These are phyloP conservation scores for Acleris sparsana DNA, from an alignment of 2,888 invertebrate species.

Conservation along the genomic window DNA sequence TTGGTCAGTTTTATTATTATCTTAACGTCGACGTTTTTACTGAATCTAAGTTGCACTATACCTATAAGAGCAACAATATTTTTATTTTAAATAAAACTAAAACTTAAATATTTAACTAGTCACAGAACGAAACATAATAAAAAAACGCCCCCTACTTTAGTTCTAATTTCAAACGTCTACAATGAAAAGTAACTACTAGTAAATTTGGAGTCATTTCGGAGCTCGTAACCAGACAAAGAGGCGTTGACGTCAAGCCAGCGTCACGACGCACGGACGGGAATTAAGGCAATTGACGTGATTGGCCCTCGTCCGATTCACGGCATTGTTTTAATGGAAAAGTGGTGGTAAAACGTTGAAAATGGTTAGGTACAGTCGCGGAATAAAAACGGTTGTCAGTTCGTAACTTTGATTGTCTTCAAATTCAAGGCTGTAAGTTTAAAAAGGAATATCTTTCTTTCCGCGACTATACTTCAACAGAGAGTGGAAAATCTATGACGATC, in stretches of 20 bases:
- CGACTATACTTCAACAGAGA: background rate
- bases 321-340: constrained; percentile 46
- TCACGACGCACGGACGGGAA: constrained; percentile 60
- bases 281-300: constrained; percentile 79
- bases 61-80: too few species aligned
- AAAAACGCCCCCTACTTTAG: constrained; percentile 33
- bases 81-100: too few species aligned
- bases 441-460: too few species aligned
- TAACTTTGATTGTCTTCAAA: too few species aligned
- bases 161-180: constrained; percentile 40
- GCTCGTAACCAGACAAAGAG: constrained; percentile 63
- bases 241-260: constrained; percentile 74
- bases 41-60: too few species aligned
- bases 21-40: too few species aligned
- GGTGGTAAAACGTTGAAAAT: constrained; percentile 37
- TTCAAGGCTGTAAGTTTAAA: too few species aligned
- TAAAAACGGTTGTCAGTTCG: too few species aligned
- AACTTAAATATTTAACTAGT: too few species aligned
- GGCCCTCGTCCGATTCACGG: constrained; percentile 48
- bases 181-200: constrained; percentile 53
- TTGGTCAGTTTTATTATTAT: too few species aligned
- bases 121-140: too few species aligned
- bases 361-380: too few species aligned
- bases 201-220: constrained; percentile 50
- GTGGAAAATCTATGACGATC: constrained; percentile 21